Evolutionary conservation across 35 echinoderm and acorn worm species (phyloP).

Genomic region (Anneissia japonica): DNA sequence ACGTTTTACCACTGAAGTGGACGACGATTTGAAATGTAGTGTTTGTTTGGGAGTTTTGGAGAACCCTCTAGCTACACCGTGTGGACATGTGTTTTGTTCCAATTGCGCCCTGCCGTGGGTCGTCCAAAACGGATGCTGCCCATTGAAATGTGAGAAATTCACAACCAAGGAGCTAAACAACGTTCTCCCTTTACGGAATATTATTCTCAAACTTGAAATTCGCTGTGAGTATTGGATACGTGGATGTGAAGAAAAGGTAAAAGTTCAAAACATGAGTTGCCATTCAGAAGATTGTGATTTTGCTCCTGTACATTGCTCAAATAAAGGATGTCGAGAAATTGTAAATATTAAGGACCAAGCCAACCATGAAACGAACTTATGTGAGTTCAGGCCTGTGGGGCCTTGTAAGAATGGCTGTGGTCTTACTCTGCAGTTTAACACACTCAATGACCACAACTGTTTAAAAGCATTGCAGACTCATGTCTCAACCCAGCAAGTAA

Average conservation of each 20-base stretch:
- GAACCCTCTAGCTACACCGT: constrained; percentile 91
- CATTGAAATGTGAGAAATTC: constrained; percentile 92
- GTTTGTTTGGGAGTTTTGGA: constrained; percentile 91
- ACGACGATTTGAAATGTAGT: constrained; percentile 96
- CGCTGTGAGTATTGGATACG: constrained; percentile 71
- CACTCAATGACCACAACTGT: constrained; percentile 63
- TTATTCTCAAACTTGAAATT: constrained; percentile 94
- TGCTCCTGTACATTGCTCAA: constrained; percentile 74
- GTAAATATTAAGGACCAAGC: constrained; percentile 78
- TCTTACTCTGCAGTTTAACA: constrained; percentile 58
- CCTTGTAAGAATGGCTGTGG: constrained; percentile 87
- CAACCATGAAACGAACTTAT: constrained; percentile 66
- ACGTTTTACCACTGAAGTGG: constrained; percentile 71
- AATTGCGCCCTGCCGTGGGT: constrained; percentile 92
- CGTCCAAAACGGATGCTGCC: constrained; percentile 81
- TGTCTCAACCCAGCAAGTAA: constrained; percentile 50
- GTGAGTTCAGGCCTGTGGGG: constrained; percentile 82
- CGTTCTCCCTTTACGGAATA: constrained; percentile 82
- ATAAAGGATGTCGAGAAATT: constrained; percentile 84
- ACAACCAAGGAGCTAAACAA: constrained; percentile 93
- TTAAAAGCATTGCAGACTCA: constrained; percentile 83
- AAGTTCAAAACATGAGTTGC: constrained; percentile 76
- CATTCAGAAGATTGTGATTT: constrained; percentile 93
- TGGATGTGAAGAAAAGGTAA: constrained; percentile 74
- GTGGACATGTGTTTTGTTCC: constrained; percentile 96